Conservation (phyloP, 2,113 vertebrate species). For the Monopterus albus region DNA sequence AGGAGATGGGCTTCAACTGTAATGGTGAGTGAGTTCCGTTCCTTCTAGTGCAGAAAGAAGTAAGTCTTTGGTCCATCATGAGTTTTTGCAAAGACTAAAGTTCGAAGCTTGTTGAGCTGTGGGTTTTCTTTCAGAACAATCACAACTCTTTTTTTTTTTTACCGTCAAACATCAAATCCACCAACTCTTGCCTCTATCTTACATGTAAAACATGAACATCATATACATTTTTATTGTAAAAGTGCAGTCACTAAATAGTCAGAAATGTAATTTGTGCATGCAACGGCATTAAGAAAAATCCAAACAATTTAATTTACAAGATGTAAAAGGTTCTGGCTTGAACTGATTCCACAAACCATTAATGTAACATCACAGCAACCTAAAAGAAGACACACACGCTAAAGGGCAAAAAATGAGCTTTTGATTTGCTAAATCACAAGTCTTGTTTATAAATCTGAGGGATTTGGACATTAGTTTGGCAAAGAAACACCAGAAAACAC, state of each 20-base stretch:
- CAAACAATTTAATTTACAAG: constrained; percentile 60
- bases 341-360: constrained; percentile 54
- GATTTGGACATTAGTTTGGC: constrained; percentile 43
- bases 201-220: constrained; percentile 15
- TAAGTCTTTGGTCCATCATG: neutral
- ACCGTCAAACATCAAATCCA: constrained; percentile 7
- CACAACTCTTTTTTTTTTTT: neutral
- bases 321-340: constrained; percentile 65
- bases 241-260: constrained; percentile 21
- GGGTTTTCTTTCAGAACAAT: constrained; percentile 7
- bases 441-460: constrained; percentile 37
- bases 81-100: neutral
- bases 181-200: neutral
- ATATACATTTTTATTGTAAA: constrained; percentile 32
- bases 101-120: neutral
- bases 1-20: constrained; percentile 90
- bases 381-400: constrained; percentile 60
- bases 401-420: constrained; percentile 27
- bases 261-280: constrained; percentile 36
- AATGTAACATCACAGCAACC: constrained; percentile 55
- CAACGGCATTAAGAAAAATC: constrained; percentile 32
- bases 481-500: constrained; percentile 29
- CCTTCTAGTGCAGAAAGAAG: neutral
- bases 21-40: constrained; percentile 81
- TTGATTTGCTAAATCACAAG: constrained; percentile 37